Base-by-base conservation (phyloP, 2,797 vertebrate species). In the Nothura maculosa region DNA sequence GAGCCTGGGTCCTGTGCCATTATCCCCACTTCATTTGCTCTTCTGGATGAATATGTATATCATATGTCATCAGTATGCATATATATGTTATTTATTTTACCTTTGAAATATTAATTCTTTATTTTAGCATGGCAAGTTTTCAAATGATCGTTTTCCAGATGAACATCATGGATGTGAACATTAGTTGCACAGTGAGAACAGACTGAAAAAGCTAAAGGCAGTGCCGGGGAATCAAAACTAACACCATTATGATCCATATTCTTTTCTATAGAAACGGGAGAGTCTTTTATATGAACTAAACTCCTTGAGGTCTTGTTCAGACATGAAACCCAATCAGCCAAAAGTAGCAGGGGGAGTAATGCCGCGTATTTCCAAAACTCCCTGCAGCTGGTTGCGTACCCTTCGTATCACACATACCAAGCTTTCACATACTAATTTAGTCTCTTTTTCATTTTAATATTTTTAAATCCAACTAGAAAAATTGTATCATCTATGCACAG, bases 381-480 rank as follows among this genome's bases (percentile, higher is more conserved):
- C 93, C 81, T 92, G 77, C 87, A 92, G 85, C 90, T 89, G 80
- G 87, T 55, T 92, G 64, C 5, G 27, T 72, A 77, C 85, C 66
- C 78, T 86, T 90, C 0, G 14, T 72, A 76, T 85, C 87, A 32
- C 67, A 85, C 34, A 85, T 68, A 75, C 45, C 70, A 63, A 77
- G 68, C 47, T 90, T 96, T 95, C 87, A 76, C 66, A 93, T 64
- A 24, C 87, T 93, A 95, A 94, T 96, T 95, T 87, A 85, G 74
- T 76, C 70, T 96, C 92, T 68, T 95, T 96, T 82, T 96, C 68
- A 85, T 95, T 97, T 96, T 91, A 96, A 96, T 92, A 92, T 94
- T 96, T 96, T 96, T 70, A 85, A 96, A 94, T 79, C 92, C 92
- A 96, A 5, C 83, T 95, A 94, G 92, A 96, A 96, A 97, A 95